A percentile compares a stretch with the other conserved stretches of the same genome.
phyloP scores from a whole-genome alignment of 1,140 invertebrate genomes.

The Ylistrum balloti region DNA sequence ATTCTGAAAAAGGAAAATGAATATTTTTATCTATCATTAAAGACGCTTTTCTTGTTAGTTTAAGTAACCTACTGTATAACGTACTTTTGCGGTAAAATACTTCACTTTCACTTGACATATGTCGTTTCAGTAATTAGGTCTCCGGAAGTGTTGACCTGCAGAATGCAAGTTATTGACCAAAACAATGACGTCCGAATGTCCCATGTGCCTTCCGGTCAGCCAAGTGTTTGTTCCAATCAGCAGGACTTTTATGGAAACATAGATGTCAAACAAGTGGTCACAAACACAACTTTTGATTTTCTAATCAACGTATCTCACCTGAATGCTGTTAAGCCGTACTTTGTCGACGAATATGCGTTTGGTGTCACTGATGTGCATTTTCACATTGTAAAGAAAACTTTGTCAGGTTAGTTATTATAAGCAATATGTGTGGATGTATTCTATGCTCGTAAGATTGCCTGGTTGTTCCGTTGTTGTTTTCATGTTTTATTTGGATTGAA shows the following conservation, averaged over 20 bases:
- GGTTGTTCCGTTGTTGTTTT: too few relatives aligned
- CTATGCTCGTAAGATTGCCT: too few relatives aligned
- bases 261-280: not conserved
- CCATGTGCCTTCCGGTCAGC: not conserved
- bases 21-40: too few relatives aligned
- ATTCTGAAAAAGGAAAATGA: too few relatives aligned
- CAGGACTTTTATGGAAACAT: conserved; percentile 4
- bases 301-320: not conserved
- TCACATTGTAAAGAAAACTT: not conserved
- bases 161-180: not conserved
- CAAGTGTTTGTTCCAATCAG: not conserved
- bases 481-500: too few relatives aligned
- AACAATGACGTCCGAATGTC: not conserved
- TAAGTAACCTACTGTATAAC: too few relatives aligned
- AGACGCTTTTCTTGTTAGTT: too few relatives aligned
- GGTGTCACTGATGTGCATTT: conserved; percentile 13
- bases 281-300: not conserved
- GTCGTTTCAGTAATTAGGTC: not conserved
- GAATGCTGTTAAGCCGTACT: not conserved
- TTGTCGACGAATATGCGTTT: not conserved
- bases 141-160: not conserved
- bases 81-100: too few relatives aligned
- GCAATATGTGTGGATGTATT: too few relatives aligned
- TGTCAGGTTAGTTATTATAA: not conserved
- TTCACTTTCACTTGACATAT: too few relatives aligned